Evolutionary conservation across 1,140 invertebrate genomes (phyloP).

Genomic region (Antheraea pernyi): DNA sequence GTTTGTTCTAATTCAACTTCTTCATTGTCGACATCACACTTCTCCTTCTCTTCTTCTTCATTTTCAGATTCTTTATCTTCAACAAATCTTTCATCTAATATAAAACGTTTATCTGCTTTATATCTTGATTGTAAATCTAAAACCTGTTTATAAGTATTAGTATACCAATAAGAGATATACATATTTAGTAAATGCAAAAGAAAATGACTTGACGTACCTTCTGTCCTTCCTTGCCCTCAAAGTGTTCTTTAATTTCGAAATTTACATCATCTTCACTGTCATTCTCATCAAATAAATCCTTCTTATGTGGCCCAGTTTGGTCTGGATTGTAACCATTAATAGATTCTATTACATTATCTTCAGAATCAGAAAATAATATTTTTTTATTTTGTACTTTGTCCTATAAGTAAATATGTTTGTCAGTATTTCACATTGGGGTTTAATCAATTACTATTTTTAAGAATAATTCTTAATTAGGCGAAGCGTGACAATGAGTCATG

Average conservation of each 20-base stretch:
- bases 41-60: slow-evolving; percentile 23
- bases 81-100: slow-evolving; percentile 80
- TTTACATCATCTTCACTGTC: slow-evolving; percentile 71
- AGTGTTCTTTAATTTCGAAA: slow-evolving; percentile 78
- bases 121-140: slow-evolving; percentile 79
- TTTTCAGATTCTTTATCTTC: slow-evolving; percentile 52
- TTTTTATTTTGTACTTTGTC: slow-evolving; percentile 79
- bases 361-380: slow-evolving; percentile 79
- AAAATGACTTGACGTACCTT: slow-evolving; percentile 54
- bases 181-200: background rate
- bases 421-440: background rate
- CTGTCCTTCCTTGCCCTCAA: slow-evolving; percentile 79
- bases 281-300: slow-evolving; percentile 74
- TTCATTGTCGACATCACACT: slow-evolving; percentile 22
- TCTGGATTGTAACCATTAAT: slow-evolving; percentile 19
- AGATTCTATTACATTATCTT: slow-evolving; percentile 31
- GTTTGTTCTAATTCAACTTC: slow-evolving; percentile 54
- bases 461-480: no score
- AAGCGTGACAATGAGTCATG: no score
- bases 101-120: slow-evolving; percentile 82
- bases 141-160: slow-evolving; percentile 50
- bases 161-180: background rate
- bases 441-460: no score
- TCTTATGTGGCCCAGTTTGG: slow-evolving; percentile 29
- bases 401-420: slow-evolving; percentile 44